phyloP scores from a whole-genome alignment of 2,113 vertebrate species.

The Odontesthes bonariensis region DNA sequence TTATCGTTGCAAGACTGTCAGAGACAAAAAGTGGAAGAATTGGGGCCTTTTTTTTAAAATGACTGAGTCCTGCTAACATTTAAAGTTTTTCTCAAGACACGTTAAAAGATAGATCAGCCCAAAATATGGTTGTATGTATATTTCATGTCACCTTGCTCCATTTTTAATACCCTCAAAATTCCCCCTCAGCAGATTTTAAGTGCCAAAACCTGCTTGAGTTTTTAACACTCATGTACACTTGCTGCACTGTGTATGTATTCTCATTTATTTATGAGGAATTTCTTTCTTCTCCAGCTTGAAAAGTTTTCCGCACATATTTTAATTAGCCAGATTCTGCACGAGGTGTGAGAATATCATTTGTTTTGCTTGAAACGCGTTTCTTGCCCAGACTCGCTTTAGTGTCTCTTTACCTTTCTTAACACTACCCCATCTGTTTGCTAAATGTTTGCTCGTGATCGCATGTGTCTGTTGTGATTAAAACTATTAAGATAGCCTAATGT shows the following conservation, averaged over 20 bases:
- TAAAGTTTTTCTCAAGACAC: constrained; percentile 10
- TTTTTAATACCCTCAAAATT: constrained; percentile 67
- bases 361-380: constrained; percentile 38
- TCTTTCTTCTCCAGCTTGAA: constrained; percentile 10
- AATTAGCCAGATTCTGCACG: constrained; percentile 24
- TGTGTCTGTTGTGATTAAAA: constrained; percentile 10
- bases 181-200: constrained; percentile 63
- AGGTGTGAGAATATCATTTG: constrained; percentile 42
- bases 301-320: constrained; percentile 27
- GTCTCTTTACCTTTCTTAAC: constrained; percentile 32
- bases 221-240: constrained; percentile 49
- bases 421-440: constrained; percentile 17
- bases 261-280: constrained; percentile 29
- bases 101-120: constrained; percentile 68
- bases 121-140: constrained; percentile 65
- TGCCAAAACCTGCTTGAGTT: constrained; percentile 52
- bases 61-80: background rate
- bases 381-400: constrained; percentile 12
- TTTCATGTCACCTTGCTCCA: constrained; percentile 69
- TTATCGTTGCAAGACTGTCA: background rate
- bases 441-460: background rate
- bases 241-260: constrained; percentile 14
- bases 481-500: constrained; percentile 45
- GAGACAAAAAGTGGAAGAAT: background rate
- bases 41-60: constrained; percentile 9